phyloP scores from a whole-genome alignment of 1,140 invertebrate species.

The Scaptomyza montana region DNA sequence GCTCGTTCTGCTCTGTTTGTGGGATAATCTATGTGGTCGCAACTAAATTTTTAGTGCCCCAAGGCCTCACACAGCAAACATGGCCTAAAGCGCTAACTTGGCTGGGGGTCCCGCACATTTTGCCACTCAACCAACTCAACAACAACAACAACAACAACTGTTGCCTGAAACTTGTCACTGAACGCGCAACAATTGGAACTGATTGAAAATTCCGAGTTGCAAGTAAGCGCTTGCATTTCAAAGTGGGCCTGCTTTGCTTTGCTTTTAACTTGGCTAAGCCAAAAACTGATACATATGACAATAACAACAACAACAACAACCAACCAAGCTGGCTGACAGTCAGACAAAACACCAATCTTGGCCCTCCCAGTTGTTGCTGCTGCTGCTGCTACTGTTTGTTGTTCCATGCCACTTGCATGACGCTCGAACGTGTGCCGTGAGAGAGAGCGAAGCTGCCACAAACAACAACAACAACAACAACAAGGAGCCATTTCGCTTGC shows the following conservation, averaged over 20 bases:
- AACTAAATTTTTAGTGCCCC: slow-evolving; percentile 67
- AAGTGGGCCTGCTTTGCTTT: slow-evolving; percentile 56
- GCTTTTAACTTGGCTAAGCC: slow-evolving; percentile 52
- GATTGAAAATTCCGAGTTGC: slow-evolving; percentile 75
- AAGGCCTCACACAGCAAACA: slow-evolving; percentile 17
- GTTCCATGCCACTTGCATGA: slow-evolving; percentile 46
- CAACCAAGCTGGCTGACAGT: slow-evolving; percentile 7
- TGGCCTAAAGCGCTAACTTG: slow-evolving; percentile 74
- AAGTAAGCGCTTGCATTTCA: slow-evolving; percentile 55
- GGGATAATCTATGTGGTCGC: slow-evolving; percentile 80
- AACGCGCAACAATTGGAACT: slow-evolving; percentile 79
- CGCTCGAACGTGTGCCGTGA: slow-evolving; percentile 72
- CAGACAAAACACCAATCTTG: slow-evolving; percentile 54
- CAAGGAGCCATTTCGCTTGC: slow-evolving; percentile 27
- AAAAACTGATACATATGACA: slow-evolving; percentile 80
- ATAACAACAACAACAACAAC: slow-evolving; percentile 44
- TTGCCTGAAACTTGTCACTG: slow-evolving; percentile 62
- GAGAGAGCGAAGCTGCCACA: slow-evolving; percentile 25
- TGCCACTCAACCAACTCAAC: slow-evolving; percentile 60
- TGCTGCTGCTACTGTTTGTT: not conserved
- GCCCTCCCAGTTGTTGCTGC: slow-evolving; percentile 8
- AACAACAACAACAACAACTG: slow-evolving; percentile 3
- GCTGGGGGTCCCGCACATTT: slow-evolving; percentile 68
- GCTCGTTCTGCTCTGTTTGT: slow-evolving; percentile 7
- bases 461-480: slow-evolving; percentile 7